Evolutionary conservation across 2,888 invertebrate genomes (phyloP).

Genomic region (Oligia latruncula): DNA sequence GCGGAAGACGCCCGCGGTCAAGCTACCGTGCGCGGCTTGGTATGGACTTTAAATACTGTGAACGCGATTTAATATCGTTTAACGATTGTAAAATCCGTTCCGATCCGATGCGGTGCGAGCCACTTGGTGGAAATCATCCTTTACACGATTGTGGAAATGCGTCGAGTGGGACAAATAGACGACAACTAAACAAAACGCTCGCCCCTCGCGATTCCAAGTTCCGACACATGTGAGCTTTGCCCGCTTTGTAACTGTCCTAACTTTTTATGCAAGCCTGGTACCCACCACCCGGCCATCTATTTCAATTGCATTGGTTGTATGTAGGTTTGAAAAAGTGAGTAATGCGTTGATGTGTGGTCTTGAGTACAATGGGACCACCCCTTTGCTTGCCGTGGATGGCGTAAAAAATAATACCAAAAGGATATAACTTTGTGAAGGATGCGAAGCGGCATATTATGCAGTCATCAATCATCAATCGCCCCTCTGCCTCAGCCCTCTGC

Average conservation of each 20-base stretch:
- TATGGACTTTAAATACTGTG: too few species aligned
- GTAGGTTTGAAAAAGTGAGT: conserved; percentile 40
- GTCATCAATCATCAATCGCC: conserved; percentile 19
- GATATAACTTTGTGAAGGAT: conserved; percentile 21
- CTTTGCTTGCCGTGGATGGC: conserved; percentile 19
- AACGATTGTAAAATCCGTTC: too few species aligned
- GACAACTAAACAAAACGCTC: conserved; percentile 65
- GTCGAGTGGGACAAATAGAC: conserved; percentile 62
- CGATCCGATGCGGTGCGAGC: too few species aligned
- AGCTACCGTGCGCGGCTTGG: too few species aligned
- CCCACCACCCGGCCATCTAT: conserved; percentile 41
- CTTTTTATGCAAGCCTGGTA: conserved; percentile 66
- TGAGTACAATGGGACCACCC: conserved; percentile 32
- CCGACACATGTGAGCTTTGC: conserved; percentile 67
- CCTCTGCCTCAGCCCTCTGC: not conserved
- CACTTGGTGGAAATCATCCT: too few species aligned
- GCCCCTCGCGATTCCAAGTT: conserved; percentile 45
- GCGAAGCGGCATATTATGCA: conserved; percentile 19
- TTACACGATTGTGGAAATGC: conserved; percentile 42
- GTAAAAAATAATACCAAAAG: conserved; percentile 19
- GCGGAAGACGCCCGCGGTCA: too few species aligned
- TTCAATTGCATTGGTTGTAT: conserved; percentile 54
- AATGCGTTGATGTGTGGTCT: conserved; percentile 50
- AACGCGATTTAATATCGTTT: too few species aligned
- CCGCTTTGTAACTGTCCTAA: conserved; percentile 69